phyloP scores from a whole-genome alignment of 1,140 invertebrate species.

The Whitmania pigra region DNA sequence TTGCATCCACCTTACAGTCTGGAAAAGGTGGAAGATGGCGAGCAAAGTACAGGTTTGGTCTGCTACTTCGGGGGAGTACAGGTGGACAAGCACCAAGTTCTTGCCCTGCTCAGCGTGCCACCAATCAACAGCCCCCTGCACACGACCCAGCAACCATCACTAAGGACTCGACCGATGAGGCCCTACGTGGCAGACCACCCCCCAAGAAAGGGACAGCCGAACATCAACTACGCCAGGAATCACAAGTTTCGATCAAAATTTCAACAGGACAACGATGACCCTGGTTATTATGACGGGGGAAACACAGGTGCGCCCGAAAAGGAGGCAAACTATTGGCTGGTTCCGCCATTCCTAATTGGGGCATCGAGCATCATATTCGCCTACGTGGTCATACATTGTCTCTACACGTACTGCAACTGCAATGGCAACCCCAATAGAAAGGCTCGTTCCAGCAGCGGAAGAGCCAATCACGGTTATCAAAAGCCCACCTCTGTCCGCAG shows the following conservation, averaged over 20 bases:
- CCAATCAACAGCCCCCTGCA: neutral
- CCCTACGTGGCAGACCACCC: neutral
- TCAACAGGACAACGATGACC: conserved; percentile 1
- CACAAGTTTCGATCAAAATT: neutral
- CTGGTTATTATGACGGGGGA: neutral
- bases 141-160: neutral
- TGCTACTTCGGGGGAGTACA: neutral
- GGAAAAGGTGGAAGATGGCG: neutral
- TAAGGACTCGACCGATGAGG: neutral
- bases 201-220: neutral
- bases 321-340: conserved; percentile 23
- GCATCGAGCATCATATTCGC: conserved; percentile 23
- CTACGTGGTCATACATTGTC: conserved; percentile 22
- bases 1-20: neutral
- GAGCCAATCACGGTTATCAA: neutral
- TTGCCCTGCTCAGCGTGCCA: neutral
- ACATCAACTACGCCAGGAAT: conserved; percentile 5
- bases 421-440: neutral
- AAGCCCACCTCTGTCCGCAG: neutral
- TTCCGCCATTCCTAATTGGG: conserved; percentile 25
- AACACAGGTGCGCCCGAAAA: neutral
- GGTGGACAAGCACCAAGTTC: neutral
- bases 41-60: neutral
- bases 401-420: conserved; percentile 21
- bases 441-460: neutral